phyloP scores from a whole-genome alignment of 2,797 vertebrate genomes.

The Catamblyrhynchus diadema region DNA sequence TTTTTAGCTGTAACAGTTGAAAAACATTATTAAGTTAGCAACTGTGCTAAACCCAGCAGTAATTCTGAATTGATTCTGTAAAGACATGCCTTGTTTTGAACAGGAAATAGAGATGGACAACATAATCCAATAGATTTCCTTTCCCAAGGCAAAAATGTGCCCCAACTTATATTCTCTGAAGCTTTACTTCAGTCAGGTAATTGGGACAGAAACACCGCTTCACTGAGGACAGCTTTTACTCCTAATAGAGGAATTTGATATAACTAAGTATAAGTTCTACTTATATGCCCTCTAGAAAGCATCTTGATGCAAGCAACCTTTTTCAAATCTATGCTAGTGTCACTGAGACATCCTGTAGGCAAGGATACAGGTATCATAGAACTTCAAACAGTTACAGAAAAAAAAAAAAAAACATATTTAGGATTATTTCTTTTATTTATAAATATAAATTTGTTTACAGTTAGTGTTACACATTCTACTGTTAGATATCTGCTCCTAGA shows the following conservation, averaged over 20 bases:
- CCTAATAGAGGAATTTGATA: not conserved
- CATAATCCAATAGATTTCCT: not conserved
- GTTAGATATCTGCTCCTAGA: not conserved
- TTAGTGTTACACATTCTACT: not conserved
- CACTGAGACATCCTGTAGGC: not conserved
- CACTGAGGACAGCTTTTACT: not conserved
- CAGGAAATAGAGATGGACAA: not conserved
- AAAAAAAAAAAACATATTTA: not conserved
- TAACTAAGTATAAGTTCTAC: not conserved
- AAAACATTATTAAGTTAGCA: not conserved
- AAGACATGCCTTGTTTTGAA: not conserved
- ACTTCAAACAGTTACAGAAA: not conserved
- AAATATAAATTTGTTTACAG: not conserved
- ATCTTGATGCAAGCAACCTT: not conserved
- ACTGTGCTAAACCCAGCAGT: not conserved
- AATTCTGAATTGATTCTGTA: conserved; percentile 12
- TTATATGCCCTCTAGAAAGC: not conserved
- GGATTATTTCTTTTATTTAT: not conserved
- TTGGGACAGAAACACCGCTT: not conserved
- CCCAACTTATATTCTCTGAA: not conserved
- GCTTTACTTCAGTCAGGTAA: not conserved
- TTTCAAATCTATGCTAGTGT: not conserved
- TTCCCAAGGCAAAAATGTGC: not conserved
- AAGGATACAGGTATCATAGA: not conserved
- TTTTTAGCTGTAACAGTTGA: not conserved